Base-by-base conservation (phyloP, 35 echinoderm and acorn worm genomes). In the Ptychodera flava region DNA sequence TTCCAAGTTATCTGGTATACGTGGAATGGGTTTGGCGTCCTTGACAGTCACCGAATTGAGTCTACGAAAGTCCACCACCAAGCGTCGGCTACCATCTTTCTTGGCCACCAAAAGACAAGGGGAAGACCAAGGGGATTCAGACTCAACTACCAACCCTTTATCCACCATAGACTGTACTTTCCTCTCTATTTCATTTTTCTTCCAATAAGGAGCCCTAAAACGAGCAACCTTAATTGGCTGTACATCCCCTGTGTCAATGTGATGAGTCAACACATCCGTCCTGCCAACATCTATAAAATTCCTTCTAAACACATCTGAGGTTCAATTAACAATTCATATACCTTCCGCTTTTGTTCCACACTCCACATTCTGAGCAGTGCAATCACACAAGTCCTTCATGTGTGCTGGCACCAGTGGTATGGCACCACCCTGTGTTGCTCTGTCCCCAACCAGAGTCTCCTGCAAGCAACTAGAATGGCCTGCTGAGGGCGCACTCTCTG, bases 1-100 rank as follows among this genome's bases (percentile, higher is more conserved):
- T 78, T 87, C 85, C 10, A 87, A 31, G 1, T 34, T 33, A 28
- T 87, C 85, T 28, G 78, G 76, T 0, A 87, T 87, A 14, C 85
- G n/a, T 1, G 85, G 85, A 0, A 87, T 14, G 0, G 85, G 85
- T n/a, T 78, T 78, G 2, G 85, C 53, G 76, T 87, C 85, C 28
- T 88, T 87, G 12, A 87, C 36, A 1, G 31, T 87, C 31, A 79
- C 85, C 0, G 28, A 64, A 87, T 87, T 87, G 0, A 87, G 77
- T 15, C 15, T 79, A 14, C 85, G 10, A 75, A 33, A 87, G 32
- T 87, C 85, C 0, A 78, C 1, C 28, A 64, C 78, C 6, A 87
- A 36, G 32, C 85, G 28, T 14, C 28, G n/a, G 33, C 76, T 28
- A 28, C 86, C 86, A 37, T 87, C 86, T 35, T 87, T 87, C 76